Conservation (phyloP, 30 jellyfish, hydroid and myxozoan species). For the Hydra vulgaris region DNA sequence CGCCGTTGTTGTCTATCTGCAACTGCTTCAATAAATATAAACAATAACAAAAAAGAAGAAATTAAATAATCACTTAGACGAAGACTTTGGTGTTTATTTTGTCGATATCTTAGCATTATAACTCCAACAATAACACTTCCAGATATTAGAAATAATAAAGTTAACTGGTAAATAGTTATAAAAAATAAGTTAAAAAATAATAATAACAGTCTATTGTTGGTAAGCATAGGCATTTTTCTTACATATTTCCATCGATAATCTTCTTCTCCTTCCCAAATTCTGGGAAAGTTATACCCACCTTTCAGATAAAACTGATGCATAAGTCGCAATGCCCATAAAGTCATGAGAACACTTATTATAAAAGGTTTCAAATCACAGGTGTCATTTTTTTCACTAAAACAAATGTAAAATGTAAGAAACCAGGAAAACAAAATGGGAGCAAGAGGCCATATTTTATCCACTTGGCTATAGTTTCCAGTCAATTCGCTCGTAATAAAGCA, state of each 20-base stretch:
- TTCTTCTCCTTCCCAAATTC: constrained; percentile 17
- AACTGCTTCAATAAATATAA: constrained; percentile 1
- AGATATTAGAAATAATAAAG: not conserved
- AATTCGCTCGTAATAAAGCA: constrained; percentile 5
- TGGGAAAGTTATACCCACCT: not conserved
- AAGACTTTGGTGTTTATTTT: not conserved
- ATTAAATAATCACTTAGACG: not conserved
- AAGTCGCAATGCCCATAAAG: constrained; percentile 11
- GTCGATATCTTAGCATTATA: not conserved
- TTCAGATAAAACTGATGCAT: constrained; percentile 8
- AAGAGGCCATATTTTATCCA: constrained; percentile 12
- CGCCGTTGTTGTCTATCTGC: constrained; percentile 6
- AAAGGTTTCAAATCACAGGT: not conserved
- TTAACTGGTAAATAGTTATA: not conserved
- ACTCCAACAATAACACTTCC: not conserved
- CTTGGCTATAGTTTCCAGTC: constrained; percentile 11
- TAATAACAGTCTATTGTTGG: not conserved
- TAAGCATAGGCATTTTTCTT: not conserved
- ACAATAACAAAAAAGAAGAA: not conserved
- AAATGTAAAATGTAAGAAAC: not conserved
- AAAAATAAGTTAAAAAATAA: not conserved
- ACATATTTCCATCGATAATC: constrained; percentile 10
- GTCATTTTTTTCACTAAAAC: not conserved
- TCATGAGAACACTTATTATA: not conserved
- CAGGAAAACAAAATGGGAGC: not conserved